Conservation (phyloP, 2,888 invertebrate genomes). For the Crematogaster levior region DNA sequence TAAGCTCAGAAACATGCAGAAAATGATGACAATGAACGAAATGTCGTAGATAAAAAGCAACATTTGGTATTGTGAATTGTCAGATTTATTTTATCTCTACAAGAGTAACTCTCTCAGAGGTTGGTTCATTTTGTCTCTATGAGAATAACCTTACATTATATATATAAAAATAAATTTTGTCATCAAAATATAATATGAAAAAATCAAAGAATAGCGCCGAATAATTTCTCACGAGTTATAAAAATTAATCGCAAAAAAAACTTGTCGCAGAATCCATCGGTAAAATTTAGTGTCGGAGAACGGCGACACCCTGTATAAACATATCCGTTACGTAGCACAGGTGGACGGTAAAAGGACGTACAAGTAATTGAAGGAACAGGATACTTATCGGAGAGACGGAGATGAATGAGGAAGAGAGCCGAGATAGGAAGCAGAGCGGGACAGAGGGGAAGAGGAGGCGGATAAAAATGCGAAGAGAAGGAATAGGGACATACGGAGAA, state of each 20-base stretch:
- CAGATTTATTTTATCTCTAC: background rate
- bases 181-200: background rate
- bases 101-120: background rate
- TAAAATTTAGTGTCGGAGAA: background rate
- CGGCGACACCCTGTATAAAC: slow-evolving; percentile 24
- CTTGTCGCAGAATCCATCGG: background rate
- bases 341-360: slow-evolving; percentile 56
- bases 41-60: background rate
- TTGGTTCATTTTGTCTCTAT: background rate
- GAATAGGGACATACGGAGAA: slow-evolving; percentile 56
- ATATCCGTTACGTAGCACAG: slow-evolving; percentile 49
- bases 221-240: background rate
- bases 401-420: slow-evolving; percentile 60
- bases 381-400: slow-evolving; percentile 55
- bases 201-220: background rate
- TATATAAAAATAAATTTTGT: background rate
- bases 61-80: background rate
- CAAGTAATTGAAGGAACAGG: slow-evolving; percentile 56
- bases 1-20: background rate
- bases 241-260: background rate
- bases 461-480: slow-evolving; percentile 64
- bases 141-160: background rate
- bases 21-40: background rate
- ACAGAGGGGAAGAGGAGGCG: slow-evolving; percentile 52
- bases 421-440: slow-evolving; percentile 60